Evolutionary conservation across 2,888 invertebrate genomes (phyloP).

Genomic region (Ecliptopera silaceata): DNA sequence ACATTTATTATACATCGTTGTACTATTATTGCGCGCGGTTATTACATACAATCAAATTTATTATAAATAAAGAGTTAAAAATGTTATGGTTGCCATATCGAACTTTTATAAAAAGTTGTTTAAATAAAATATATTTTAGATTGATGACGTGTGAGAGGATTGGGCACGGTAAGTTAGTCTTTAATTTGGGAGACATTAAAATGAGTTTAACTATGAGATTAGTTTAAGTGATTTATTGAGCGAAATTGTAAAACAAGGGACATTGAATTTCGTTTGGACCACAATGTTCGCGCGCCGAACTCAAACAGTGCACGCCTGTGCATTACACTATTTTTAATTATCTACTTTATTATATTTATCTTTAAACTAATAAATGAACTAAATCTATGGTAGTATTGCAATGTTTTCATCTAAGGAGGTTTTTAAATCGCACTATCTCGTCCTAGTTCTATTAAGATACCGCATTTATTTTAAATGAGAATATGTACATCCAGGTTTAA

Average conservation of each 20-base stretch:
- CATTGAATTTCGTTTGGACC: constrained; percentile 22
- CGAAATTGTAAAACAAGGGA: constrained; percentile 1
- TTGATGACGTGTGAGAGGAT: neutral
- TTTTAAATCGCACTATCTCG: constrained; percentile 1
- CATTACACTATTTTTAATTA: constrained; percentile 5
- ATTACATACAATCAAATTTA: no score
- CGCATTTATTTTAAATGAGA: neutral
- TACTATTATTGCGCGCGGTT: constrained; percentile 15
- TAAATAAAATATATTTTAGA: neutral
- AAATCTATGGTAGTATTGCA: constrained; percentile 25
- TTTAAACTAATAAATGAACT: constrained; percentile 8
- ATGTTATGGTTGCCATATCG: no score
- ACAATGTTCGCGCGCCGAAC: constrained; percentile 11
- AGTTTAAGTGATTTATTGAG: constrained; percentile 9
- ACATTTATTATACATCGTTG: constrained; percentile 16
- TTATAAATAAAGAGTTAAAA: neutral
- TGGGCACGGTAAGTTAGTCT: neutral
- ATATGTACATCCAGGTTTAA: constrained; percentile 3
- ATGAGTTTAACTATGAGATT: constrained; percentile 9
- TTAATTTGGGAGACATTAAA: constrained; percentile 11
- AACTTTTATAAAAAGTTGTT: no score
- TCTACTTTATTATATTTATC: constrained; percentile 8
- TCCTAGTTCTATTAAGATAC: neutral
- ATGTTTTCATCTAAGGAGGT: constrained; percentile 7
- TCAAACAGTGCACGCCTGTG: constrained; percentile 5